Conservation (phyloP, 2,888 invertebrate species). For the Microctonus hyperodae region DNA sequence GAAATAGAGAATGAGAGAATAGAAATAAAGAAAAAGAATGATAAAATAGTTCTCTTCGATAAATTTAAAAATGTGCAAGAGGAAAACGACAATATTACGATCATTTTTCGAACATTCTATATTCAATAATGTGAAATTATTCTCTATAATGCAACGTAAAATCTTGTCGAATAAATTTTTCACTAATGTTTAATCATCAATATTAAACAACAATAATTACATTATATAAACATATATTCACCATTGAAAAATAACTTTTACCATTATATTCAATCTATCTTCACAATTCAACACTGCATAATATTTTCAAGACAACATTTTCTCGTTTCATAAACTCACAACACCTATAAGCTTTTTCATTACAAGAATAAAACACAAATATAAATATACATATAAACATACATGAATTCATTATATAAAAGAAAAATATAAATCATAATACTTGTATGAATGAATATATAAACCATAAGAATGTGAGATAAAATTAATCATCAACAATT, state of each 20-base stretch:
- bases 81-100: conserved; percentile 6
- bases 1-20: background rate
- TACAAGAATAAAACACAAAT: too few relatives aligned
- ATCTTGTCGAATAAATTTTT: conserved; percentile 22
- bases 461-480: background rate
- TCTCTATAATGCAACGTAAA: conserved; percentile 20
- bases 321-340: too few relatives aligned
- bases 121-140: conserved; percentile 11
- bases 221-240: background rate
- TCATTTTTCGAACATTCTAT: conserved; percentile 13
- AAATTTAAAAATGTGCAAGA: background rate
- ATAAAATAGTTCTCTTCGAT: background rate
- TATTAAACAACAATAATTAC: background rate
- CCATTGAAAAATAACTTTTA: background rate
- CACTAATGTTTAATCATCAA: background rate
- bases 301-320: too few relatives aligned
- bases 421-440: too few relatives aligned
- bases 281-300: too few relatives aligned
- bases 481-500: background rate
- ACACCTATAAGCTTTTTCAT: too few relatives aligned
- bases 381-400: too few relatives aligned
- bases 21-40: background rate
- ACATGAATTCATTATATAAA: background rate
- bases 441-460: too few relatives aligned
- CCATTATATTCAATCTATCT: too few relatives aligned